Evolutionary conservation across 1,140 invertebrate species (phyloP), one percentile per base, ranked within the genome.

Genomic region (Drosophila nigromelanica): DNA sequence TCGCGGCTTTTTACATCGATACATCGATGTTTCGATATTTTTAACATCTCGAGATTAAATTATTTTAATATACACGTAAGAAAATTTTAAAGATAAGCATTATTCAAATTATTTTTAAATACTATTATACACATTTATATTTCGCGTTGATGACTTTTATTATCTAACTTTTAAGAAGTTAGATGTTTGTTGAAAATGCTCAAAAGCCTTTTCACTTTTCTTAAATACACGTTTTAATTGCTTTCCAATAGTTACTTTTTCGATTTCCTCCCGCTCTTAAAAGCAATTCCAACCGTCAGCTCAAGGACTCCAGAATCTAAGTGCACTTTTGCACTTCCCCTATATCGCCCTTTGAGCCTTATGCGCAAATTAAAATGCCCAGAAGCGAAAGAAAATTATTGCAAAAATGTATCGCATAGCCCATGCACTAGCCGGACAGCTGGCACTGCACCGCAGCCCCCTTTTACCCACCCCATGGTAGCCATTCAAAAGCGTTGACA

Each of bases 331-430:
- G 18, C 54, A 27, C 24, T 18, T 27, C 5, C 27, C 4, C 4
- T 0, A 8, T 6, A 6, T 7, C 30, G 37, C 4, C 10, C 35
- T 33, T 27, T 1, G 18, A 14, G 37, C 6, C 30, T 39, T 56
- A 10, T 48, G 21, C 42, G 52, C 51, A 73, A 73, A 50, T 73
- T 55, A 69, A 69, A 69, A 37, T 69, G 58, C 42, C 56, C 50
- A 48, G 58, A 73, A 63, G 70, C 70, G 52, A 69, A 63, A 58
- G 59, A 58, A 68, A 76, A 76, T 76, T 73, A 73, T 73, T 73
- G 62, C 50, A 73, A 76, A 73, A 73, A 68, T 73, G 74, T 63
- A 60, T 73, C 52, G 71, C 63, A 64, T 27, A 52, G 39, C 4
- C 54, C 43, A 54, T 59, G 69, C 62, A 47, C 51, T 12, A 15